Base-by-base conservation (phyloP, 64 coral and sea anemone species). In the Actinia tenebrosa region DNA sequence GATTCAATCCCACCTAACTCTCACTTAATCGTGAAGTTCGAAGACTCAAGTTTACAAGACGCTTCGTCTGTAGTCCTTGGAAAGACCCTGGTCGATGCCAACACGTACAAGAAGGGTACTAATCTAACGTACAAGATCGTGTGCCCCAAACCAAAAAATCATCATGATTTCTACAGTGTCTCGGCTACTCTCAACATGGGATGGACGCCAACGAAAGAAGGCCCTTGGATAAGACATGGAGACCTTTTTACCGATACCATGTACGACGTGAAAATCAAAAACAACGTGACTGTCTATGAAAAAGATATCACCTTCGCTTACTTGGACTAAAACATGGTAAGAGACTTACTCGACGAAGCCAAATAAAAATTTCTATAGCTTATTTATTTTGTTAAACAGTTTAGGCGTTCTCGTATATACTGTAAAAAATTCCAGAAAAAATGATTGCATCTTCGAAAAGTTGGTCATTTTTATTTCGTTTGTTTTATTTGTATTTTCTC, bases 131-230 rank as follows among this genome's bases (percentile, higher is more conserved):
- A 93, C 72, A 42, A 77, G 20, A 93, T 96, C 53, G 89, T 89
- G 60, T 60, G 85, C 44, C 50, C 66, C 26, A 93, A 86, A 53
- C 94, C 94, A 5, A 45, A 82, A 17, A 13, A 11, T 14, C 16
- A 62, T 27, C 80, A 93, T 79, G 46, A 84, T 46, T 85, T 71
- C 46, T 93, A 93, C 86, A 88, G 91, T 53, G 88, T 96, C 26
- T 88, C 88, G 20, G 94, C 91, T 45, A 91, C 93, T 14, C 87
- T 96, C 16, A 96, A 96, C 30, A 79, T 96, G 16, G 94, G 94
- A 15, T 96, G 94, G 94, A 84, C 77, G 46, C 84, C 94, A 7
- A 17, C 19, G 7, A 47, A 69, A 3, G 82, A 43, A 10, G 3
- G 90, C 25, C 80, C 88, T 44, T 96, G 94, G 94, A 59, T 96